Base-by-base conservation (phyloP, 2,797 vertebrate genomes). In the Pagetopsis macropterus region DNA sequence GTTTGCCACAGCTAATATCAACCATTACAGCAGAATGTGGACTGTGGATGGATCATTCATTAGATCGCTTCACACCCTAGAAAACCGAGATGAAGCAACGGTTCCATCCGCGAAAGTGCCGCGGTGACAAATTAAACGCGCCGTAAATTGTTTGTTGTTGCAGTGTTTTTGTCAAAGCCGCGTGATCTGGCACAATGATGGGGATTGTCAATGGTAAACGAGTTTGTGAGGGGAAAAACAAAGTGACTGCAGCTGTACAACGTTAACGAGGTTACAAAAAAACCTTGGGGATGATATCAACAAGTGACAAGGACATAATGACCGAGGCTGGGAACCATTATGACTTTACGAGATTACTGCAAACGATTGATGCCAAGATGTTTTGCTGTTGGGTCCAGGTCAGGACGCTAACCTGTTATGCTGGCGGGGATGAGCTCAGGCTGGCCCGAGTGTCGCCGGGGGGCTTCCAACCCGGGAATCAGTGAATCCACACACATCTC, bases 401-500 rank as follows among this genome's bases (percentile, higher is more conserved):
- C 46, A 77, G 72, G 74, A 73, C 51, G 86, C 97, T 96, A 91
- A 99, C 97, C 97, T 97, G 96, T 93, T 67, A 96, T 89, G 91
- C 88, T 95, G 63, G 94, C 90, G 79, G 95, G 91, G 69, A 94
- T 87, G 3, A 95, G 91, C 76, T 97, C 97, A 1, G 92, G 91
- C 84, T 96, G 97, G 48, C 93, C 94, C 81, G 94, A 73, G 5
- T 95, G 93, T 68, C 90, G 92, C 78, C 96, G 88, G 0, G 96
- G 96, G 10, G 96, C 93, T 92, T 98, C 96, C 73, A 99, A 94
- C 89, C 97, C 97, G 2, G 97, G 96, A 67, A 99, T 98, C 68
- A 99, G 94, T 63, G 96, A 96, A 90, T 97, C 96, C 85, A 96
- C 93, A 63, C 93, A 94, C 70, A 95, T 76, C 2, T 96, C 96